Evolutionary conservation across 2,888 invertebrate species (phyloP).

Genomic region (Oxyscelio sp.): DNA sequence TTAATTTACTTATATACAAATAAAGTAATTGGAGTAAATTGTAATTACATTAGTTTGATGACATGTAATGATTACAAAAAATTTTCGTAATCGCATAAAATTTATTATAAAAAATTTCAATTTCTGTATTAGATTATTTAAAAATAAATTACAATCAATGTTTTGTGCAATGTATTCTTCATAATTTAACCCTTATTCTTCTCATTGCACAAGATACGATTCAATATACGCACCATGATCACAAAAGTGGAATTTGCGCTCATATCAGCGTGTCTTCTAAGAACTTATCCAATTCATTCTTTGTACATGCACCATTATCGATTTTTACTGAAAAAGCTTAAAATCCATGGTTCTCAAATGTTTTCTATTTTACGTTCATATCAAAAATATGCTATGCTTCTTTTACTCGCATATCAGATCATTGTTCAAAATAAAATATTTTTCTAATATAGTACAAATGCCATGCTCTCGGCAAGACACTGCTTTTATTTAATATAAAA

Average conservation of each 20-base stretch:
- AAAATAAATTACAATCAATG: background rate
- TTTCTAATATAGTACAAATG: background rate
- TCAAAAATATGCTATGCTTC: conserved; percentile 3
- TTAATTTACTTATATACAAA: too few species aligned
- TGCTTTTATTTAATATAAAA: background rate
- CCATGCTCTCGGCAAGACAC: background rate
- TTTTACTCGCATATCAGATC: background rate
- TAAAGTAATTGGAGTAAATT: too few species aligned
- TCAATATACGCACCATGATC: conserved; percentile 29
- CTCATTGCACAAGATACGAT: conserved; percentile 39
- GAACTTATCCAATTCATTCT: conserved; percentile 39
- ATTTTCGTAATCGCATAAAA: too few species aligned
- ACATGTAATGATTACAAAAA: too few species aligned
- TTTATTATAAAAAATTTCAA: too few species aligned
- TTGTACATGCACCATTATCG: conserved; percentile 49
- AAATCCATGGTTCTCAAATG: conserved; percentile 38
- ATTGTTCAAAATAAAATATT: conserved; percentile 11
- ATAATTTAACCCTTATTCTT: conserved; percentile 32
- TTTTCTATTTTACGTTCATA: conserved; percentile 35
- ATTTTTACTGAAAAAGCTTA: conserved; percentile 24
- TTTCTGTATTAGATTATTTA: conserved; percentile 21
- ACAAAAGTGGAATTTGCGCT: conserved; percentile 35
- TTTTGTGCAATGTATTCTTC: conserved; percentile 24
- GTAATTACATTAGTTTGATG: too few species aligned
- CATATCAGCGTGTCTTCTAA: conserved; percentile 23